These are phyloP conservation scores for Acrocephalus scirpaceus DNA, from an alignment of 2,797 vertebrate species.

Conservation along the genomic window DNA sequence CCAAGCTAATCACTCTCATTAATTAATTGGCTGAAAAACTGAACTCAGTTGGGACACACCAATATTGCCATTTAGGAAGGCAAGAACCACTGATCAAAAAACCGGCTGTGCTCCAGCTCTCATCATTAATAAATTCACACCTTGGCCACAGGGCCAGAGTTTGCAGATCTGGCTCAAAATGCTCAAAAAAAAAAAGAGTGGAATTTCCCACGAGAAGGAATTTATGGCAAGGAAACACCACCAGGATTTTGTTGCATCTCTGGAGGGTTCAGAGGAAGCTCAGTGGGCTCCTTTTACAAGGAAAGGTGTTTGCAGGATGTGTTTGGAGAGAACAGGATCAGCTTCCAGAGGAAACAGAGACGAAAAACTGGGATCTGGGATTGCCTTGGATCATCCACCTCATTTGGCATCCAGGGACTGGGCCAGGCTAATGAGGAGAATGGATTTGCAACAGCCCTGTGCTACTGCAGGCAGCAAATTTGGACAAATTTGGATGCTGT, in stretches of 20 bases:
- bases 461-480: neutral
- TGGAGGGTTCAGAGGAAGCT: neutral
- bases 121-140: neutral
- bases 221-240: neutral
- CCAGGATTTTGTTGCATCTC: neutral
- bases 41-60: neutral
- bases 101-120: neutral
- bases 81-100: neutral
- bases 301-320: neutral
- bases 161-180: neutral
- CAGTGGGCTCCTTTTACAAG: neutral
- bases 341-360: neutral
- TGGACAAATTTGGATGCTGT: neutral
- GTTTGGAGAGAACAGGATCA: neutral
- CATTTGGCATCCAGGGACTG: neutral
- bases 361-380: neutral
- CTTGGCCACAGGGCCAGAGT: neutral
- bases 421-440: neutral
- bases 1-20: neutral
- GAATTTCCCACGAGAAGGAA: neutral
- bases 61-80: neutral
- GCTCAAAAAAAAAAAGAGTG: fast-evolving
- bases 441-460: neutral
- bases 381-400: neutral
- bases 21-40: neutral